Base-by-base conservation (phyloP, 2,797 vertebrate genomes). In the Mus minutoides region DNA sequence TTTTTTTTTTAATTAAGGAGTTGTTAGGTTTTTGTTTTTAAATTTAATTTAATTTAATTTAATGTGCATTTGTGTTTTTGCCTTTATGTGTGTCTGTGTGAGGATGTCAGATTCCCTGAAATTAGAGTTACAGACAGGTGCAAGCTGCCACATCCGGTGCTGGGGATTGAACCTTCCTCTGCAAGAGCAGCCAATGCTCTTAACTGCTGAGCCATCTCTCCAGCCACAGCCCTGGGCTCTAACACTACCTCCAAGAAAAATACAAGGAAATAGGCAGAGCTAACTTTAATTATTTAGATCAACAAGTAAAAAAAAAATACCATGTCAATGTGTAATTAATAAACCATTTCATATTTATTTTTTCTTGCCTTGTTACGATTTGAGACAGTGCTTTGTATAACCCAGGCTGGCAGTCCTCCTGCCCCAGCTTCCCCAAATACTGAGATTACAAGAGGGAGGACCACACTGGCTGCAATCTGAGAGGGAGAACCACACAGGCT, bases 271-370 rank as follows among this genome's bases (percentile, higher is more conserved):
- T 46, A 40, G 56, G 56, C 5, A 26, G 91, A 82, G n/a, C 67
- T 96, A 67, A 95, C 89, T 88, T 92, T 89, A 94, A 83, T 94
- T 96, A 84, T 91, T 87, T 94, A 85, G 88, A 9, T 24, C 49
- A 49, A 26, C 40, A 58, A 56, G 88, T 58, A 52, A 46, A 84
- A 95, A 93, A 82, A 49, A 49, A 92, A 90, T 58, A 52, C 67
- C 2, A 1, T 96, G 94, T 96, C 78, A 86, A 73, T 24, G 10
- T 75, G 77, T 64, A 78, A 88, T 69, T 92, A 92, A 67, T 75
- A 67, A 93, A 69, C 9, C 34, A 46, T 75, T 88, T 90, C 90
- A 40, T 31, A 19, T 64, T 64, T 76, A 49, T 67, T 86, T 85
- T 62, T 58, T n/a, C 19, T 69, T 75, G 34, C 21, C 26, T 43